These are phyloP conservation scores for Aphodius granarius DNA, from an alignment of 2,888 invertebrate species.

Conservation along the genomic window DNA sequence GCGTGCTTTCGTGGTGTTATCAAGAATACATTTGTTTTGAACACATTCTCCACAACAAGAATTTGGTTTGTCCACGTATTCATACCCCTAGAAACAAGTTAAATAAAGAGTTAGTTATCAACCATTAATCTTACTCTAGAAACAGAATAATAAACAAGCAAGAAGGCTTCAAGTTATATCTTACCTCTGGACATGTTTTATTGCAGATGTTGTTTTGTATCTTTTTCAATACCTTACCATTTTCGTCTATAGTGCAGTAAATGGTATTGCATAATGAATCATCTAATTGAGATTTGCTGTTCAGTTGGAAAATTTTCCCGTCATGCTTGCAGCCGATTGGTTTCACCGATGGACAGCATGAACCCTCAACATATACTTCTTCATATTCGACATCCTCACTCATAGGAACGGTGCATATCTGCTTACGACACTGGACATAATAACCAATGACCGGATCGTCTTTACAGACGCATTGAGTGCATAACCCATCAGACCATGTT, in stretches of 20 bases:
- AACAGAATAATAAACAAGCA: too few species aligned
- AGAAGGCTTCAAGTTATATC: too few species aligned
- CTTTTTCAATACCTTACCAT: neutral
- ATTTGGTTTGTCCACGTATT: neutral
- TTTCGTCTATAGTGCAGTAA: neutral
- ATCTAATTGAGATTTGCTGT: neutral
- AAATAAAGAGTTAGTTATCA: too few species aligned
- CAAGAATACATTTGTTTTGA: neutral
- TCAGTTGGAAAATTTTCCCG: neutral
- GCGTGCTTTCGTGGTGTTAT: neutral
- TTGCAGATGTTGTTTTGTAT: neutral
- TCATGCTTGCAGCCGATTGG: neutral
- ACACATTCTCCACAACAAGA: neutral
- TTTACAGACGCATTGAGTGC: neutral
- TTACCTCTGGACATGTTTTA: neutral
- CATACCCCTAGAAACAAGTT: neutral
- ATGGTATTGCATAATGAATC: neutral
- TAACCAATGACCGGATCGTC: neutral
- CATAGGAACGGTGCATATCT: neutral
- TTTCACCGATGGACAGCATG: neutral
- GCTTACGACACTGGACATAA: neutral
- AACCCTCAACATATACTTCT: neutral
- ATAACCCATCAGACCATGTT: neutral
- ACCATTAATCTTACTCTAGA: too few species aligned
- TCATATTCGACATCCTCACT: neutral